Evolutionary conservation across 2,113 vertebrate species (phyloP), one percentile per base, ranked within the genome.

Genomic region (Apeltes quadracus): DNA sequence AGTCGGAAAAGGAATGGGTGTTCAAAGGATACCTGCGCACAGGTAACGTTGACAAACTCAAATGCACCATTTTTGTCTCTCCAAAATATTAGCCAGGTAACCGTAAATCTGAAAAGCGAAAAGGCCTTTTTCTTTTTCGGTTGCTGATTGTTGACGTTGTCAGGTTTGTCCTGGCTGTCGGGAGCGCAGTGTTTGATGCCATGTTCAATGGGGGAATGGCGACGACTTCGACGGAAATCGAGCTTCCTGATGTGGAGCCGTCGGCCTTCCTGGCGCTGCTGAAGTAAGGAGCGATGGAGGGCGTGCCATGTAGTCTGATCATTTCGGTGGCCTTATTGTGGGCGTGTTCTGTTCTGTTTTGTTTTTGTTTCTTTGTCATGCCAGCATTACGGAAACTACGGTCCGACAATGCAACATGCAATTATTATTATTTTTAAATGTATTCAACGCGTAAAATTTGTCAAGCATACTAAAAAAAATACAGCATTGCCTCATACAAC

Each of bases 151-250:
- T 9, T n/a, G 65, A 32, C 56, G 8, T 43, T 39, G 39, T 27
- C 80, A 98, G 97, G 94, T 98, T 99, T 39, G 97, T 98, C 87
- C 91, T 99, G 84, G 97, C 97, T 0, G 97, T 97, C 82, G 96
- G 97, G 81, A 98, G 97, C 0, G 97, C 97, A 0, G 97, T 98
- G 72, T 99, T 98, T 14, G 97, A 98, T 73, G 97, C 97, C 0
- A 98, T 98, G 97, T 99, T 99, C 76, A 98, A 98, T 22, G 97
- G 97, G 0, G 97, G 97, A 3, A 99, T 99, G 97, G 97, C 97
- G 69, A 98, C 97, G 34, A 98, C 97, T 0, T 98, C 97, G 6
- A 95, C 97, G 0, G 97, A 99, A 89, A 99, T 99, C 0, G 97
- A 99, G 86, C 94, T 99, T 65, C 97, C 97, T 0, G 97, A 99